Base-by-base conservation (phyloP, 2,113 vertebrate species). In the Ceyx margarethae region DNA sequence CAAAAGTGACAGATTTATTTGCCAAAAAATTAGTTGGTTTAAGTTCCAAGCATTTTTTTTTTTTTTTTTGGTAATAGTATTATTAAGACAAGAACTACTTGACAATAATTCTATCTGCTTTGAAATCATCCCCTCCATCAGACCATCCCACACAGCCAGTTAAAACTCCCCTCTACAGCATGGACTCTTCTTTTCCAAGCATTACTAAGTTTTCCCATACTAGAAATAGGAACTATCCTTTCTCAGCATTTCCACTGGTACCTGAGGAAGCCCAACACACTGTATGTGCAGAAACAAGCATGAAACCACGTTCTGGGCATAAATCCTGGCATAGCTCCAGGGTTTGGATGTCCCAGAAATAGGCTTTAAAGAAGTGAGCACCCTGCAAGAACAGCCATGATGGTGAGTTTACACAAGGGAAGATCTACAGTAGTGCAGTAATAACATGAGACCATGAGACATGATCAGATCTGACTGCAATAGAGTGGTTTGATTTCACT, bases 61-160 rank as follows among this genome's bases (percentile, higher is more conserved):
- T 35, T 35, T 35, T 35, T 35, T 35, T 35, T 35, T 35, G 35
- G 35, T 35, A 87, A 40, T 5, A 73, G 19, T 21, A 72, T 29
- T 67, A 50, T 13, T 57, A 62, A 37, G 19, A 74, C 4, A 4
- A 56, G 73, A 79, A 56, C 3, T 15, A 43, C 45, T 61, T 67
- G 26, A 79, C 75, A 21, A 35, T 0, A 64, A 75, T 46, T 50
- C 45, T 42, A 13, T 7, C 69, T 29, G 11, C 54, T 64, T 50
- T 64, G 76, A 86, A 90, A 64, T 64, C 42, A 43, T 5, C 56
- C 29, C 5, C 21, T 61, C 46, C 25, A 73, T 61, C 4, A 1
- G 10, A 20, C 12, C 40, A 25, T 42, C 4, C 2, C 9, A 8
- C 1, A 2, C 5, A 8, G 23, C 51, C 33, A 26, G 15, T 58